phyloP scores from a whole-genome alignment of 2,888 invertebrate genomes.

The Cerceris ruficornis region DNA sequence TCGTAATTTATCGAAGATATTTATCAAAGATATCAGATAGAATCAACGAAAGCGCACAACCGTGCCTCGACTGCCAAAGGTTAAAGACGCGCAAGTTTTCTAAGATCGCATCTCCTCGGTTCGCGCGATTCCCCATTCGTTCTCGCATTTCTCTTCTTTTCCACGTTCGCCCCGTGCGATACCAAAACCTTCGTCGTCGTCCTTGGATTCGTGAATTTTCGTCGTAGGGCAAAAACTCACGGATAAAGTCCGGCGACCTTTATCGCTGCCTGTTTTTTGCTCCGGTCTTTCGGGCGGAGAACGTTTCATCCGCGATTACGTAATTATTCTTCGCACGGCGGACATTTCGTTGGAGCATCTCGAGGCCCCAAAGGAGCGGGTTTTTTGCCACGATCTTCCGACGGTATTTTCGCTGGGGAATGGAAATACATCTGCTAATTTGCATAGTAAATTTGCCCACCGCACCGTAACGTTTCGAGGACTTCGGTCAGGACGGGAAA shows the following conservation, averaged over 20 bases:
- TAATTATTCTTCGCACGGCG: conserved; percentile 65
- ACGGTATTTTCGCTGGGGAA: conserved; percentile 55
- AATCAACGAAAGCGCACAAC: too few relatives aligned
- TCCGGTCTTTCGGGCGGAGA: conserved; percentile 14
- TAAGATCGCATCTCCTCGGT: conserved; percentile 18
- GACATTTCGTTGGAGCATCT: conserved; percentile 51
- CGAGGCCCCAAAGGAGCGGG: conserved; percentile 11
- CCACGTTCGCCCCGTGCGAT: background rate
- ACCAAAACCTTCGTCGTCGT: background rate
- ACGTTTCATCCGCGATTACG: conserved; percentile 60
- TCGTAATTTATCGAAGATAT: too few relatives aligned
- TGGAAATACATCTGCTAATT: conserved; percentile 68
- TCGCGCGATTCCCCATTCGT: conserved; percentile 1
- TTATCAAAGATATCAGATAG: too few relatives aligned
- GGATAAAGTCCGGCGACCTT: conserved; percentile 37
- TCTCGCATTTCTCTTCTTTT: conserved; percentile 26
- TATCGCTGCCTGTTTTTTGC: conserved; percentile 16
- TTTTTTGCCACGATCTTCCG: conserved; percentile 53
- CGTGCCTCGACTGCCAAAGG: background rate
- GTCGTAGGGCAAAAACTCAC: conserved; percentile 7
- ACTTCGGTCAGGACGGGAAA: conserved; percentile 33
- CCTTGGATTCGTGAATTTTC: conserved; percentile 48
- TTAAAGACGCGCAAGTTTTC: conserved; percentile 21
- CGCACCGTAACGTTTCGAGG: conserved; percentile 62
- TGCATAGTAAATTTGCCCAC: conserved; percentile 67